Conservation (phyloP, 30 jellyfish, hydroid and myxozoan genomes). For the Rhopilema esculentum region DNA sequence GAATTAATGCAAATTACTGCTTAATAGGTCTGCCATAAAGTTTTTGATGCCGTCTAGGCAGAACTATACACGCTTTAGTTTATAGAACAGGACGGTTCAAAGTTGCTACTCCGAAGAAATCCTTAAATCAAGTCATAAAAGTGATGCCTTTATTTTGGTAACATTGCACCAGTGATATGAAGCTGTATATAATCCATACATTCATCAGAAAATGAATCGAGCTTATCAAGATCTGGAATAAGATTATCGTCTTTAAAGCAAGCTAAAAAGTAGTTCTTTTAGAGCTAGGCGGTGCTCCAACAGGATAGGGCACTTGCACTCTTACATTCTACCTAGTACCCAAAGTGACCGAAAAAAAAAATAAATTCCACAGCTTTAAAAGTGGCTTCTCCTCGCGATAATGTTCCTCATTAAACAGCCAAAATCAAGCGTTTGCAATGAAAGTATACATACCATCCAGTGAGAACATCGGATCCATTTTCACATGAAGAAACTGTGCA, state of each 20-base stretch:
- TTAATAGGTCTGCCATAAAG: too few species aligned
- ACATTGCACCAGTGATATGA: neutral
- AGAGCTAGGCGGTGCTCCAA: too few species aligned
- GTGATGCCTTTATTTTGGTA: neutral
- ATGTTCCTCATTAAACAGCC: too few species aligned
- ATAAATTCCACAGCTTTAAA: too few species aligned
- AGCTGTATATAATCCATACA: neutral
- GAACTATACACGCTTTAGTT: too few species aligned
- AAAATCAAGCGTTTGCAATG: too few species aligned
- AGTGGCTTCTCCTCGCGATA: too few species aligned
- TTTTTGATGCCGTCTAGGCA: too few species aligned
- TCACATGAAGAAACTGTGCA: slow-evolving; percentile 33
- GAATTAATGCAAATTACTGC: too few species aligned
- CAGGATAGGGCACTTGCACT: too few species aligned
- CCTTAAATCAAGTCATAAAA: neutral
- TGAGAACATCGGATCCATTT: slow-evolving; percentile 59
- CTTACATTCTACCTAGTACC: neutral
- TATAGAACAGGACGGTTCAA: too few species aligned
- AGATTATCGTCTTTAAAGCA: neutral
- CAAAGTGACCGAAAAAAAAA: neutral
- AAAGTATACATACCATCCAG: slow-evolving; percentile 49
- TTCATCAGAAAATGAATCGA: neutral
- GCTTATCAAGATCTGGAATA: neutral
- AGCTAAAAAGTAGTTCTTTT: too few species aligned
- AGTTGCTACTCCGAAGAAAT: neutral